Evolutionary conservation across 2,113 vertebrate species (phyloP).

Genomic region (Zosterops borbonicus): DNA sequence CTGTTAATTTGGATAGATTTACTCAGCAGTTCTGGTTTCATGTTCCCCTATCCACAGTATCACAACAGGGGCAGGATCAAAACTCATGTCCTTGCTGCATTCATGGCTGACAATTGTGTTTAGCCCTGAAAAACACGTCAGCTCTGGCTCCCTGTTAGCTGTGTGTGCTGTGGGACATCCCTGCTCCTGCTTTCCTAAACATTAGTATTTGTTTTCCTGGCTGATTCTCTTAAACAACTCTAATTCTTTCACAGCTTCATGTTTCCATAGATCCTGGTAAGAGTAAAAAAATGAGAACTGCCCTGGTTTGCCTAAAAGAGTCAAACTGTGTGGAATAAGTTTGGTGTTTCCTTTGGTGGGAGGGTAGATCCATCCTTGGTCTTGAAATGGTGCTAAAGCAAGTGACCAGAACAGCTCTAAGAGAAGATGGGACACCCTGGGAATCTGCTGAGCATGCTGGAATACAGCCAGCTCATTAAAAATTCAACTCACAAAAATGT

Average conservation of each 20-base stretch:
- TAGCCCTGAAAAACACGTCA: background rate
- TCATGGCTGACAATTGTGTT: background rate
- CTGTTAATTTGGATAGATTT: background rate
- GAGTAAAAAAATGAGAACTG: background rate
- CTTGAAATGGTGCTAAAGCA: background rate
- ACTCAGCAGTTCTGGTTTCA: background rate
- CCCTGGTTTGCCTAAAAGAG: background rate
- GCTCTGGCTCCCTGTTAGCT: background rate
- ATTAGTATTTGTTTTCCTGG: background rate
- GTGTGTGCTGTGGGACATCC: background rate
- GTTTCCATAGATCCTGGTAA: background rate
- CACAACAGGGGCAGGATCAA: background rate
- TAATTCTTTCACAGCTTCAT: background rate
- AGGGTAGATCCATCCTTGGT: background rate
- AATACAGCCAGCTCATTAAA: background rate
- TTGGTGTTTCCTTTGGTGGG: background rate
- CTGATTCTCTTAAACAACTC: background rate
- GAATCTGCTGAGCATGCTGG: background rate
- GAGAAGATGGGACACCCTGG: background rate
- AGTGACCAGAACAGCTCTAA: background rate
- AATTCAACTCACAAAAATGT: background rate
- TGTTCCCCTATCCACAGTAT: background rate
- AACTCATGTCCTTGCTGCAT: background rate
- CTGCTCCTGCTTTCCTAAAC: background rate
- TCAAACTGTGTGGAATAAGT: background rate